phyloP scores from a whole-genome alignment of 1,140 invertebrate species.

The Drosophila persimilis region DNA sequence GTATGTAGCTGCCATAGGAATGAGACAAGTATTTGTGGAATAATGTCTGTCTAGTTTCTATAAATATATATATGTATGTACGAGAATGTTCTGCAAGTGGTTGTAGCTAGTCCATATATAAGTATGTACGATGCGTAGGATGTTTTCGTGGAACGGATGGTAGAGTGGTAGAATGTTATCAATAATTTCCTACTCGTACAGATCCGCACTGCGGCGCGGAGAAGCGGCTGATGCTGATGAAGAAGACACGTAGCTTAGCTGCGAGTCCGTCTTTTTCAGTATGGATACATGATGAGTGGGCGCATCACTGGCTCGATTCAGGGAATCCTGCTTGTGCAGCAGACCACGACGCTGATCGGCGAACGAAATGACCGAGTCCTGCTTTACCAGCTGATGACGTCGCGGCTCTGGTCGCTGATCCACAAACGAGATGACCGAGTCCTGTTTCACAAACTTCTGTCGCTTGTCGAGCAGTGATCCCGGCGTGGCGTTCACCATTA shows the following conservation, averaged over 20 bases:
- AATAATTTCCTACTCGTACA: conserved; percentile 60
- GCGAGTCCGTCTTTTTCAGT: conserved; percentile 81
- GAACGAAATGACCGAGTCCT: conserved; percentile 82
- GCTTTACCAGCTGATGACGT: conserved; percentile 79
- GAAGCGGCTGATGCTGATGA: conserved; percentile 37
- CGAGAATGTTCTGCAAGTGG: too few species aligned
- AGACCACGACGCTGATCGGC: conserved; percentile 77
- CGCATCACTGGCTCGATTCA: conserved; percentile 74
- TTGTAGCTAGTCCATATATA: too few species aligned
- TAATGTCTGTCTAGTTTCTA: background rate
- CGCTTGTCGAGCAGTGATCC: conserved; percentile 66
- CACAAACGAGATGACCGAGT: conserved; percentile 82
- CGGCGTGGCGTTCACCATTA: conserved; percentile 16
- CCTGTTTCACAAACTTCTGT: conserved; percentile 82
- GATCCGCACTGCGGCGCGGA: conserved; percentile 73
- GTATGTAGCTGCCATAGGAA: too few species aligned
- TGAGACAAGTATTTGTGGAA: too few species aligned
- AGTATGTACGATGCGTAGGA: too few species aligned
- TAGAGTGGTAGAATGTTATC: background rate
- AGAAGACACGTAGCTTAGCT: conserved; percentile 59
- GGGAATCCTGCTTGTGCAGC: conserved; percentile 79
- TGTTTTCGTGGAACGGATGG: too few species aligned
- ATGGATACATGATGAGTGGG: conserved; percentile 81
- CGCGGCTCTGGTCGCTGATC: conserved; percentile 78
- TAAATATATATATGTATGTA: background rate